Evolutionary conservation across 2,888 invertebrate genomes (phyloP).

Genomic region (Drosophila demipolita): DNA sequence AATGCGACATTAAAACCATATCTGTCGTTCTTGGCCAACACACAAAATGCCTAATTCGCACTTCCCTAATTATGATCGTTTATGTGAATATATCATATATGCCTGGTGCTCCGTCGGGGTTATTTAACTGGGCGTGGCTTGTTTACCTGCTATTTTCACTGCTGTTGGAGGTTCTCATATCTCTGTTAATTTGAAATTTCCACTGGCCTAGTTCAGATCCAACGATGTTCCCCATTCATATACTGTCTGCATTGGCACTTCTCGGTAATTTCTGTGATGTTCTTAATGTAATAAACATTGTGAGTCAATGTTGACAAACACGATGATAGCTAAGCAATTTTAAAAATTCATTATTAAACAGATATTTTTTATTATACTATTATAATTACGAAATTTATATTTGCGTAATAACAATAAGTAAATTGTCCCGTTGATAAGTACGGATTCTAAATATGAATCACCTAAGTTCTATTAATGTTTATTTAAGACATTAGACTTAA

Average conservation of each 20-base stretch:
- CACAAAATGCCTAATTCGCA: constrained; percentile 51
- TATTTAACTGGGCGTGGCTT: constrained; percentile 38
- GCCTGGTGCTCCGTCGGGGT: no score
- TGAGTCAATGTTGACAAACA: neutral
- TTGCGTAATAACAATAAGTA: no score
- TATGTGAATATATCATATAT: neutral
- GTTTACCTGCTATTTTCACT: constrained; percentile 33
- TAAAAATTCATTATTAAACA: neutral
- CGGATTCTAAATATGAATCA: neutral
- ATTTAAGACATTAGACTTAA: neutral
- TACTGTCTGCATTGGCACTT: constrained; percentile 12
- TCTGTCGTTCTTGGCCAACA: constrained; percentile 26
- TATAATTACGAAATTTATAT: neutral
- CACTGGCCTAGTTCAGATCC: constrained; percentile 69
- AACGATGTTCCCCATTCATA: constrained; percentile 14
- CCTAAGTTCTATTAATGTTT: neutral
- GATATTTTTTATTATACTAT: neutral
- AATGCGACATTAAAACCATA: constrained; percentile 35
- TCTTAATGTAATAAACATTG: constrained; percentile 27
- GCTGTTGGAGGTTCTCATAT: constrained; percentile 55
- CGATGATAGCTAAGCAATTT: neutral
- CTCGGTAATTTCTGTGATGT: constrained; percentile 1
- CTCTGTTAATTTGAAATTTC: constrained; percentile 71
- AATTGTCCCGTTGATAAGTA: neutral
- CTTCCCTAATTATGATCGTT: constrained; percentile 40